Evolutionary conservation across 2,113 vertebrate genomes (phyloP), one percentile per base, ranked within the genome.

Genomic region (Labeo rohita): DNA sequence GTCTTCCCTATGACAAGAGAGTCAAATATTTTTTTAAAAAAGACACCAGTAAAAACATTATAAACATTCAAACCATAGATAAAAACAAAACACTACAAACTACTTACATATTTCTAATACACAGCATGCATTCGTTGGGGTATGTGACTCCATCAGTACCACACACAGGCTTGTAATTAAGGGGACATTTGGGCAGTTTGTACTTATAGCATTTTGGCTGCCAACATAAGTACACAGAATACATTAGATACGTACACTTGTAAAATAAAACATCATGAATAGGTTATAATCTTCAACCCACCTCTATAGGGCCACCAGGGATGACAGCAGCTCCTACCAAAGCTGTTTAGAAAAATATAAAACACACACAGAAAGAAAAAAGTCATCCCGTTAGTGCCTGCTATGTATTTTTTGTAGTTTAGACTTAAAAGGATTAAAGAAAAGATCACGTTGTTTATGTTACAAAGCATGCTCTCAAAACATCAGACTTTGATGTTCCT

Each of bases 111-210:
- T 72, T 89, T 0, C 36, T 18, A 0, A 86, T 2, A 78, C 90
- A 92, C 34, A 90, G 36, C 45, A 80, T 74, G 66, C 90, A 91
- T 50, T 90, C 84, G 50, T 87, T 92, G 18, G 83, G 0, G 49
- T 92, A 90, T 0, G 54, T 80, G 1, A 2, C 16, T 8, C 89
- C 89, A 47, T 92, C 66, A 2, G 86, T 86, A 0, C 89, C 89
- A 50, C 91, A 92, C 5, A 91, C 81, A 8, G 90, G 91, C 0
- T n/a, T 50, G 68, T 54, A 90, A 0, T 90, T 49, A 9, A 87
- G 85, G 0, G 89, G 77, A 49, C 89, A 91, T 0, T 72, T 12
- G 0, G 90, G 89, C 4, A 90, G 4, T 0, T 0, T 0, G 72
- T 79, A 88, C 7, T 0, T 0, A 0, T 21, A 2, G 28, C 91